Percentiles rank a stretch among this genome's conserved stretches.
These are phyloP conservation scores for Diorhabda carinulata DNA, from an alignment of 1,140 invertebrate genomes.

Conservation along the genomic window DNA sequence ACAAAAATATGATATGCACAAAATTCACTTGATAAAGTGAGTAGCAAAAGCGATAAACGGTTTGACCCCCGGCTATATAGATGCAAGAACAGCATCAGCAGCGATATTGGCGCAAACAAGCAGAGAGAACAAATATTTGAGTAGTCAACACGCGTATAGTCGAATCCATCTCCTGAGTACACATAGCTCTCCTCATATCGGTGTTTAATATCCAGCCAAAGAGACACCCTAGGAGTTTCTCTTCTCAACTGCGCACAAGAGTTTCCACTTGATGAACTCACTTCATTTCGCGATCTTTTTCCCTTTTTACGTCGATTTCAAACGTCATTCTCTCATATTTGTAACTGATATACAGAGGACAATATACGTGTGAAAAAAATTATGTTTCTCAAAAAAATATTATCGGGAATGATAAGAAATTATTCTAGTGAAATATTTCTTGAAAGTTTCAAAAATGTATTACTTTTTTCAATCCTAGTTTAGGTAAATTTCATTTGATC, in stretches of 20 bases:
- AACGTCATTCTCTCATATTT: not conserved
- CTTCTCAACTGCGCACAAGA: not conserved
- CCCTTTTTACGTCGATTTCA: not conserved
- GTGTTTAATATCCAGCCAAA: slow-evolving; percentile 39
- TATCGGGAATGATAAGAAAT: no score
- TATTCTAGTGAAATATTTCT: no score
- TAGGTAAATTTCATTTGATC: no score
- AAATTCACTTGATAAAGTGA: not conserved
- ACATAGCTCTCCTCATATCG: slow-evolving; percentile 42
- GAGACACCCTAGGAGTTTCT: slow-evolving; percentile 12
- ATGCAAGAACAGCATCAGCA: not conserved
- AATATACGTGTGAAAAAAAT: no score
- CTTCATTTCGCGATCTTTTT: slow-evolving; percentile 2
- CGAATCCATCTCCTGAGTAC: slow-evolving; percentile 39
- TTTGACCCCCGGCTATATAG: slow-evolving; percentile 14
- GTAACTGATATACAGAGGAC: no score
- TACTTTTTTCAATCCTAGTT: no score
- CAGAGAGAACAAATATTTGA: slow-evolving; percentile 40
- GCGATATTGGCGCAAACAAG: slow-evolving; percentile 18
- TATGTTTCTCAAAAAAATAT: no score
- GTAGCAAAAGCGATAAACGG: slow-evolving; percentile 11
- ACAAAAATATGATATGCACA: no score
- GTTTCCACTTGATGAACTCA: slow-evolving; percentile 11
- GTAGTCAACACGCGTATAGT: slow-evolving; percentile 40
- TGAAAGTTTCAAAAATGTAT: no score